Percentiles rank a stretch among this genome's conserved stretches.
Evolutionary conservation across 1,140 invertebrate genomes (phyloP).

Genomic region (Calephelis virginiensis): DNA sequence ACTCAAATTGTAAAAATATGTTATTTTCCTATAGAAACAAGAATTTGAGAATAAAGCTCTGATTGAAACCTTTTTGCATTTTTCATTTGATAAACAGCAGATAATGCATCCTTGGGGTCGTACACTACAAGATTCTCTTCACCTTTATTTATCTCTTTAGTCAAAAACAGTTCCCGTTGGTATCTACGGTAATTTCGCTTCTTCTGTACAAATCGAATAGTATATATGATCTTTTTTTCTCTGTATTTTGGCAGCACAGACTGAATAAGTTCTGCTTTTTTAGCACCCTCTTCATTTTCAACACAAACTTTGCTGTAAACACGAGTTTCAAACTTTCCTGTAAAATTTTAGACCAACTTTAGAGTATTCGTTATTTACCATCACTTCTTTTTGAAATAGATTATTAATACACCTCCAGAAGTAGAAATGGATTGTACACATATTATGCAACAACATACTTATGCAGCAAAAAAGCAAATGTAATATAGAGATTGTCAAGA

Average conservation of each 20-base stretch:
- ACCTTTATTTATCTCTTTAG: constrained; percentile 49
- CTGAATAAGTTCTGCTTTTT: constrained; percentile 51
- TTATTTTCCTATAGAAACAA: too few species aligned
- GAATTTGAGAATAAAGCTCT: constrained; percentile 1
- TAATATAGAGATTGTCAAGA: too few species aligned
- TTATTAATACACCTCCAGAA: too few species aligned
- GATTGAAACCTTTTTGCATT: constrained; percentile 30
- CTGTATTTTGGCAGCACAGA: constrained; percentile 55
- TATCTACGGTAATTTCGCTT: constrained; percentile 24
- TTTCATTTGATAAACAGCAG: constrained; percentile 50
- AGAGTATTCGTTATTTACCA: background rate
- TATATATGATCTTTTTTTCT: constrained; percentile 49
- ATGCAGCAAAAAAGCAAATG: too few species aligned
- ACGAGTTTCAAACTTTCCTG: constrained; percentile 55
- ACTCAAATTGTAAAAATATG: too few species aligned
- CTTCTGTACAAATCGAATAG: constrained; percentile 28
- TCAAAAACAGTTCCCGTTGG: constrained; percentile 46
- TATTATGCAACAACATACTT: too few species aligned
- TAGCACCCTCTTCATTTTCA: constrained; percentile 43
- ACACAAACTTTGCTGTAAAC: constrained; percentile 52
- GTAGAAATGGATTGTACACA: too few species aligned
- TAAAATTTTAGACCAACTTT: constrained; percentile 24
- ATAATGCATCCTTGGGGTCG: constrained; percentile 42
- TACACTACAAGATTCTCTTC: constrained; percentile 50
- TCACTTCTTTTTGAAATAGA: too few species aligned